Conservation (phyloP, 2,113 vertebrate genomes). For the Melanerpes formicivorus region DNA sequence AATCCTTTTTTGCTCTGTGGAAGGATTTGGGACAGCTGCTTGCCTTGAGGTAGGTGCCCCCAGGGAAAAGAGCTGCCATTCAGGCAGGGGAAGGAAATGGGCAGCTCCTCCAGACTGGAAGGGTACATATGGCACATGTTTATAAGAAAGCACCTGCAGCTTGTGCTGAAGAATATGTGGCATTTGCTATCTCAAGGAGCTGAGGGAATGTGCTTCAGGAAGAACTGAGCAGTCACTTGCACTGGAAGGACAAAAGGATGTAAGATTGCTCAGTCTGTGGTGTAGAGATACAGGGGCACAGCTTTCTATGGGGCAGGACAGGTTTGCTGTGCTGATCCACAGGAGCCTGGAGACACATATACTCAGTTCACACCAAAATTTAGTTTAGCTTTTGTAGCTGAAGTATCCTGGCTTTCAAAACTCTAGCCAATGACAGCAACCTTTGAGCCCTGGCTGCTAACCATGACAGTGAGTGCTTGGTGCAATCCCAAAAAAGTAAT, state of each 20-base stretch:
- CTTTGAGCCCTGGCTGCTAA: conserved; percentile 1
- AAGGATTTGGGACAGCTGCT: neutral
- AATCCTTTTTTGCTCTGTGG: neutral
- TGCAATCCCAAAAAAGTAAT: neutral
- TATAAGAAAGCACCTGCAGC: neutral
- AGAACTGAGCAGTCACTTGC: neutral
- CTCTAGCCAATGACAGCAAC: neutral
- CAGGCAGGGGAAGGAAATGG: neutral
- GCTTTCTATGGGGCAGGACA: neutral
- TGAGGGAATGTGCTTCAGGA: neutral
- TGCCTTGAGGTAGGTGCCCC: neutral
- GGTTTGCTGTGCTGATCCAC: neutral
- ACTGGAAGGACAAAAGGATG: neutral
- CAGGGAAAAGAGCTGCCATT: neutral
- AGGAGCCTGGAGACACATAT: neutral
- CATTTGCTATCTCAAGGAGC: neutral
- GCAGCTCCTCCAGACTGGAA: neutral
- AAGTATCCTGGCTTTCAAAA: neutral
- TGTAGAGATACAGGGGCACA: neutral
- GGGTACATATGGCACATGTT: neutral
- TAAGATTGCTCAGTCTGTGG: rapidly evolving
- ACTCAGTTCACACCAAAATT: neutral
- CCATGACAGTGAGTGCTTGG: neutral
- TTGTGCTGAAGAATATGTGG: neutral
- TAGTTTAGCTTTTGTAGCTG: neutral